Evolutionary conservation across 2,888 invertebrate genomes (phyloP), one percentile per base, ranked within the genome.

Genomic region (Eretmocerus hayati): DNA sequence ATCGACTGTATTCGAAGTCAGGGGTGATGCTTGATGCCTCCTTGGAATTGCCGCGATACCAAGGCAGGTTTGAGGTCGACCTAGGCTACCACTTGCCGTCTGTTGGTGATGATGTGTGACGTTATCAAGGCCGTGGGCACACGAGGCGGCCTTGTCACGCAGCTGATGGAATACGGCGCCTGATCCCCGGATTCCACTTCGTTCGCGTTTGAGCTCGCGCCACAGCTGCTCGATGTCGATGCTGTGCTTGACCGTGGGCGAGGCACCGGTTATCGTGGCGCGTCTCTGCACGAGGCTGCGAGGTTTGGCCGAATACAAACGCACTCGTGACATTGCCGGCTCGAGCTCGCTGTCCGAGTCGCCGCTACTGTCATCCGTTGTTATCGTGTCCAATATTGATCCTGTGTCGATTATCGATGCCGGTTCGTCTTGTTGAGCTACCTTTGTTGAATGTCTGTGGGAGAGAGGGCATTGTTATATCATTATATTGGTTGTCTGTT

Each of bases 241-340:
- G 52, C 79, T 78, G 47, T 83, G 80, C 60, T 78, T 77, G 55
- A 77, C 75, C 13, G 78, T 77, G n/a, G 85, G 84, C 57, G 81
- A 82, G 48, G 82, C 86, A 15, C 94, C 91, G 59, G 91, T 86
- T 56, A 94, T 88, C 2, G 92, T 90, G 59, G 93, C 90, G 16
- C 94, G 77, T 11, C 93, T 79, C 66, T 88, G 87, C 31, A 87
- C 77, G 56, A 84, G 78, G 18, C 83, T 78, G 49, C 85, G 77
- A 8, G 90, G 89, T 69, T 85, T 87, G 3, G 85, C 80, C 42
- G 85, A 81, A 66, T 85, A 87, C 64, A 89, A 72, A 31, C 88
- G 71, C 36, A 74, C 74, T n/a, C n/a, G n/a, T 61, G 67, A 55
- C 65, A 74, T 66, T 57, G 79, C 78, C 5, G 79, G 78, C 31